Evolutionary conservation across 2,888 invertebrate genomes (phyloP), one percentile per base, ranked within the genome.

Genomic region (Morinoia aosen): DNA sequence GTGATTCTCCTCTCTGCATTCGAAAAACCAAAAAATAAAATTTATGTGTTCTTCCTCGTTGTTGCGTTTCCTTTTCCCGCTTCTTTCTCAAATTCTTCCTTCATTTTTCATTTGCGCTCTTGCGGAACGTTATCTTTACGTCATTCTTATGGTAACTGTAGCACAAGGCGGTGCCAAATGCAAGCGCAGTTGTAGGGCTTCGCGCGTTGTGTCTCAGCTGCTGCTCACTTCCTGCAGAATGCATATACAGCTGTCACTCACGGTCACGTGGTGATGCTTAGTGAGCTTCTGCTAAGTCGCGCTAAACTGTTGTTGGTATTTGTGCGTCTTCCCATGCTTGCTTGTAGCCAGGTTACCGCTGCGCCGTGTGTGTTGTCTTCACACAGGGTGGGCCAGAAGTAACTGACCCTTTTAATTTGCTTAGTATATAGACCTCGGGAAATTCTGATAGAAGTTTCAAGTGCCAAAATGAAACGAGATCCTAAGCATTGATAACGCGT

Each of bases 101-200:
- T 33, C 76, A 33, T 76, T 76, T 2, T 76, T 76, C 76, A 76
- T 76, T 76, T 76, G 25, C 76, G 76, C 25, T 10, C 76, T 33
- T 8, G 33, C 76, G 76, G 76, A 76, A 76, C 33, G 76, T 7
- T 76, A 33, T 76, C 76, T 48, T 48, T 76, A 7, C 76, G 76
- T 76, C 76, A 16, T 33, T 8, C 25, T 33, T 33, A 33, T 76
- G 25, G 76, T 76, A 33, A 76, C 33, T 76, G 16, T 76, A 19
- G 10, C 2, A 16, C 2, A 33, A 76, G 76, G 19, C 33, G 76
- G 25, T 76, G 33, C 25, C 76, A 76, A 33, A 16, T 25, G 76
- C 76, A 33, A 16, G 76, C 19, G 90, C 90, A 90, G 90, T 33
- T 90, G 48, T 90, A 12, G 90, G 90, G 90, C 90, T 90, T 90